A percentile compares a stretch with the other conserved stretches of the same genome.
Conservation (phyloP, 1,140 invertebrate genomes). For the Drosophila kepulauana region DNA sequence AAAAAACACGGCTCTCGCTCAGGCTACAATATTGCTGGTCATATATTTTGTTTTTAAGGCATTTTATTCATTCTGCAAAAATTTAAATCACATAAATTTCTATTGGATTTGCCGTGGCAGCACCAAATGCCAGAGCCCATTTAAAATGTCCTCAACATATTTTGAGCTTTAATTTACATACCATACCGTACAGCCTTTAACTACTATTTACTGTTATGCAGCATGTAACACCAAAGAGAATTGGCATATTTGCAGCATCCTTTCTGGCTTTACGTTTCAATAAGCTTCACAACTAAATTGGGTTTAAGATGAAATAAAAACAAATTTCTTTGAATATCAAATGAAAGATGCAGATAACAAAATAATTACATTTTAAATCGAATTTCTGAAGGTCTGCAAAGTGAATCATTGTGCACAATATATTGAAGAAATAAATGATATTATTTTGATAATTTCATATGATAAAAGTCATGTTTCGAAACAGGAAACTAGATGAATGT, state of each 20-base stretch:
- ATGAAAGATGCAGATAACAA: neutral
- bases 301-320: neutral
- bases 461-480: too few species aligned
- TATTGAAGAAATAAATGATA: too few species aligned
- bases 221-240: neutral
- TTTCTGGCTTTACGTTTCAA: neutral
- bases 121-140: slow-evolving; percentile 24
- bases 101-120: slow-evolving; percentile 68
- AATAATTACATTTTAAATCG: too few species aligned
- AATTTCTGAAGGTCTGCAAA: too few species aligned
- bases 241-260: neutral
- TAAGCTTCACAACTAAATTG: neutral
- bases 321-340: neutral
- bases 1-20: neutral
- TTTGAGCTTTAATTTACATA: slow-evolving; percentile 58
- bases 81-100: slow-evolving; percentile 81
- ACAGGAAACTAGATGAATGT: neutral
- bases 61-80: slow-evolving; percentile 71
- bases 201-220: slow-evolving; percentile 14
- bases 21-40: slow-evolving; percentile 60
- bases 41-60: slow-evolving; percentile 78
- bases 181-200: slow-evolving; percentile 6
- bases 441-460: too few species aligned
- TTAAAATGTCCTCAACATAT: slow-evolving; percentile 36
- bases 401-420: too few species aligned